phyloP scores from a whole-genome alignment of 2,888 invertebrate species.

The Aradus depressus region DNA sequence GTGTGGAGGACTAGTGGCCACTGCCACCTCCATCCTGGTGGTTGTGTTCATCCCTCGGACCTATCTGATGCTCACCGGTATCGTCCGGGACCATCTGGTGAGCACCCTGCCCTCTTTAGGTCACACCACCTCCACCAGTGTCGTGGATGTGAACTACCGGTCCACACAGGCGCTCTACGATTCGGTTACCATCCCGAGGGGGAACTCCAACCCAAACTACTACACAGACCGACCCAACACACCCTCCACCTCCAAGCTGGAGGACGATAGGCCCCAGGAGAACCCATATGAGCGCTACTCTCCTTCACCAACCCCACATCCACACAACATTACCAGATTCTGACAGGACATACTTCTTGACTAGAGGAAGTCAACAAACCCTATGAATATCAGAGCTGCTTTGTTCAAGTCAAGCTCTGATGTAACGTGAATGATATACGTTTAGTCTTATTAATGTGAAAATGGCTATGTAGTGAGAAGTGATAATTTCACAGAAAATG shows the following conservation, averaged over 20 bases:
- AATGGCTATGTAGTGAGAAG: no score
- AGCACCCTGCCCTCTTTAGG: constrained; percentile 34
- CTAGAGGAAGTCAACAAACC: constrained; percentile 1
- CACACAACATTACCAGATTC: constrained; percentile 33
- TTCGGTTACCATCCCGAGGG: constrained; percentile 29
- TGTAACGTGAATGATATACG: no score
- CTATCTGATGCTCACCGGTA: constrained; percentile 53
- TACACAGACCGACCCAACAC: constrained; percentile 31
- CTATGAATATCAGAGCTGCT: no score
- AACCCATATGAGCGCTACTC: constrained; percentile 33
- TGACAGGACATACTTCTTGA: constrained; percentile 28
- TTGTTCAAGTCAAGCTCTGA: no score
- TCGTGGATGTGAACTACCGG: constrained; percentile 38
- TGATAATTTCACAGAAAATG: no score
- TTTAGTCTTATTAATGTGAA: no score
- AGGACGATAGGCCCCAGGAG: constrained; percentile 26
- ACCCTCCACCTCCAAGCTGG: constrained; percentile 29
- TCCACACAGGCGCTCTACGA: constrained; percentile 35
- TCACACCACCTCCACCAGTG: constrained; percentile 30
- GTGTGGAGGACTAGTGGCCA: constrained; percentile 49
- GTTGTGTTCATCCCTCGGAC: constrained; percentile 57
- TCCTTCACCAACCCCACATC: constrained; percentile 32
- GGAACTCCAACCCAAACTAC: constrained; percentile 31
- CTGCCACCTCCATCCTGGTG: constrained; percentile 50
- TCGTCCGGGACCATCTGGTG: constrained; percentile 46